Conservation (phyloP, 2,113 vertebrate species). For the Hyla sarda region DNA sequence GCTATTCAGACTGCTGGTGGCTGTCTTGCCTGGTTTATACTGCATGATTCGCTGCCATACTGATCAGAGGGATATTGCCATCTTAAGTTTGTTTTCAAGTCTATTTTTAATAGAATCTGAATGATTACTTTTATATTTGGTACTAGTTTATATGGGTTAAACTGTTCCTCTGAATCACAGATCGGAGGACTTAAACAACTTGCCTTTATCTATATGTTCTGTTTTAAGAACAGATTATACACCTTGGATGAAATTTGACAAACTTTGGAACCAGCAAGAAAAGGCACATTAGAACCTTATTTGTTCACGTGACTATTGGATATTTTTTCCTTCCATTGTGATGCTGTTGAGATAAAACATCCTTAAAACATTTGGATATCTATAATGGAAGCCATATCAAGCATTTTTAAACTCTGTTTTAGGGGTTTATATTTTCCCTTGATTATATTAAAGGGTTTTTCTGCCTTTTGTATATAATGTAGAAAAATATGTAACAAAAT, state of each 20-base stretch:
- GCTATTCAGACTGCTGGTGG: constrained; percentile 41
- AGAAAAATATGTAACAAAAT: constrained; percentile 8
- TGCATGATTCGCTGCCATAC: constrained; percentile 3
- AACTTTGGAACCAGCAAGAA: neutral
- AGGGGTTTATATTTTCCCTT: constrained; percentile 50
- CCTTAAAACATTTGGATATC: neutral
- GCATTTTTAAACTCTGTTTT: constrained; percentile 50
- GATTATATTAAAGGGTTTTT: constrained; percentile 38
- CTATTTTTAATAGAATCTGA: constrained; percentile 8
- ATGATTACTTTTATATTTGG: neutral
- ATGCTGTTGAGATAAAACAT: constrained; percentile 12
- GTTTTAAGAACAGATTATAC: constrained; percentile 44
- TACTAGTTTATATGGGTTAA: constrained; percentile 20
- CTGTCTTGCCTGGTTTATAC: constrained; percentile 20
- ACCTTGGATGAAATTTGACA: neutral
- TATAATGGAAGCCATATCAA: constrained; percentile 37
- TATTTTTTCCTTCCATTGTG: neutral
- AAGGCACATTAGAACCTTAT: neutral
- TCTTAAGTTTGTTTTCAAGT: constrained; percentile 18
- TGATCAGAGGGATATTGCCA: constrained; percentile 26
- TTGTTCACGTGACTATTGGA: neutral
- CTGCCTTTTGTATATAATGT: constrained; percentile 50
- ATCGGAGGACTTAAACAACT: neutral
- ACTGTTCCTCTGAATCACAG: neutral
- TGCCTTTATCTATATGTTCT: constrained; percentile 28